Conservation (phyloP, 2,113 vertebrate species). For the Xerus inauris region DNA sequence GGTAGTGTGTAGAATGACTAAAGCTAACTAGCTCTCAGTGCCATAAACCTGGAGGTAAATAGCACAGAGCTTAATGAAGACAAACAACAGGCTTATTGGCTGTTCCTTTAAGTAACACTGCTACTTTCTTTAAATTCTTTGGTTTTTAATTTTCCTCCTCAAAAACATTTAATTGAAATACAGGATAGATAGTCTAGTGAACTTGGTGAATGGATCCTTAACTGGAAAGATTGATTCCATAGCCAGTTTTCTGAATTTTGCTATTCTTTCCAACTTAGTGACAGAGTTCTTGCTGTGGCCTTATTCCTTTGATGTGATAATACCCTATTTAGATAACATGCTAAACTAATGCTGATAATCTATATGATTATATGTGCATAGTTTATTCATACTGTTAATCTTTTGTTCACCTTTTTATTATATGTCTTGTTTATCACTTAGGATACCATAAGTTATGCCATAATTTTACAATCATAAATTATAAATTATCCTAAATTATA, state of each 20-base stretch:
- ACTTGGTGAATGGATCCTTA: not conserved
- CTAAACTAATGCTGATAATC: not conserved
- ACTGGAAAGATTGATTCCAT: not conserved
- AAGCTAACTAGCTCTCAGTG: not conserved
- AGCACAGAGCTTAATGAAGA: conserved; percentile 19
- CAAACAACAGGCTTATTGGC: not conserved
- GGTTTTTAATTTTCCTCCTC: not conserved
- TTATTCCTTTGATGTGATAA: not conserved
- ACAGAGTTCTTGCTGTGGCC: not conserved
- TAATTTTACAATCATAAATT: too few species aligned
- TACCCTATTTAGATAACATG: not conserved
- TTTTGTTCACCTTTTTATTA: not conserved
- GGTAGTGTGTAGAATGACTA: conserved; percentile 20
- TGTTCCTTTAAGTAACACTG: conserved; percentile 4
- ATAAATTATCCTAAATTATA: too few species aligned
- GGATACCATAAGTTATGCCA: not conserved
- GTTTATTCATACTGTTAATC: not conserved
- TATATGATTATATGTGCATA: not conserved
- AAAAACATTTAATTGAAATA: conserved; percentile 19
- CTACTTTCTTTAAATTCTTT: not conserved
- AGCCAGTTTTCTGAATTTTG: not conserved
- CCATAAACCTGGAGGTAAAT: conserved; percentile 26
- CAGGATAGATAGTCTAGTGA: not conserved
- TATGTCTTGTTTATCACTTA: not conserved
- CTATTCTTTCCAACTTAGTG: not conserved